phyloP scores from a whole-genome alignment of 2,888 invertebrate species.

The Heliothis peltigera region DNA sequence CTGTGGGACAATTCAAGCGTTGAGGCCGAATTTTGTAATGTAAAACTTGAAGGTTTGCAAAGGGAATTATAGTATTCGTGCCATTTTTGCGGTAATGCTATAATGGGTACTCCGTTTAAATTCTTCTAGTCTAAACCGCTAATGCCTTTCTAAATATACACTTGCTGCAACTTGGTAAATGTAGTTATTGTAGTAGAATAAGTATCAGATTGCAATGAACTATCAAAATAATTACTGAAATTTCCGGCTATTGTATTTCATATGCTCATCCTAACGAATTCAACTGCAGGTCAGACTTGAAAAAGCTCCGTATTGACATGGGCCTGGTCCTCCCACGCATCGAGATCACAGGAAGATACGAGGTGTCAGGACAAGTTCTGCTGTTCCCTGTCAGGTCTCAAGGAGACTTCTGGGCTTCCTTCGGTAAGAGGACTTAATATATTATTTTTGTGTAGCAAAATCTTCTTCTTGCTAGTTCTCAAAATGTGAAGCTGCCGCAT shows the following conservation, averaged over 20 bases:
- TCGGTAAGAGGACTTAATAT: slow-evolving; percentile 89
- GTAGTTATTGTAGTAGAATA: background rate
- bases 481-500: too few relatives aligned
- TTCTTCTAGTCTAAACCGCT: background rate
- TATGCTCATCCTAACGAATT: slow-evolving; percentile 4
- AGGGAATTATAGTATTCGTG: slow-evolving; percentile 34
- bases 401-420: slow-evolving; percentile 95
- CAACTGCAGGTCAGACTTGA: slow-evolving; percentile 88
- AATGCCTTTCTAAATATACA: background rate
- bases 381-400: slow-evolving; percentile 94
- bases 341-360: slow-evolving; percentile 93
- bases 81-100: background rate
- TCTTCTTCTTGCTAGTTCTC: background rate
- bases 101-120: background rate
- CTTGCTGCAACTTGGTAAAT: background rate
- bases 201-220: background rate
- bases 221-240: background rate
- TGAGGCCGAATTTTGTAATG: slow-evolving; percentile 56
- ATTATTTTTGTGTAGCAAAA: background rate
- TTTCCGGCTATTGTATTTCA: accelerated
- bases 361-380: slow-evolving; percentile 94
- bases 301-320: slow-evolving; percentile 91
- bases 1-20: slow-evolving; percentile 45
- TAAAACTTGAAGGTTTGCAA: slow-evolving; percentile 27
- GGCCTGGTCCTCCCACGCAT: slow-evolving; percentile 92